A percentile compares a stretch with the other conserved stretches of the same genome.
These are phyloP conservation scores for Mesitornis unicolor DNA, from an alignment of 2,113 vertebrate species.

Conservation along the genomic window DNA sequence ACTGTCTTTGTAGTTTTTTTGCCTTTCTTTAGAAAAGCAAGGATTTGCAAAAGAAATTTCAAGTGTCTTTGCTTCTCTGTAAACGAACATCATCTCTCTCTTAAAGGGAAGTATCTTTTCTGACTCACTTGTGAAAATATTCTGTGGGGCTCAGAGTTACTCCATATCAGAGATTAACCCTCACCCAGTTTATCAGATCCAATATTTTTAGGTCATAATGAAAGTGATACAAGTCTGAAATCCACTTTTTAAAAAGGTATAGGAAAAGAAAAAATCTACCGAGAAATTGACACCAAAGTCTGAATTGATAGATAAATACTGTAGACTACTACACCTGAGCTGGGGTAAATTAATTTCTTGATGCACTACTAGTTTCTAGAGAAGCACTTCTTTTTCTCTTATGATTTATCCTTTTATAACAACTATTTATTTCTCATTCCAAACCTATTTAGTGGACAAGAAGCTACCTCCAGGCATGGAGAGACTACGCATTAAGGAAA, in stretches of 20 bases:
- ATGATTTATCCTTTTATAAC: neutral
- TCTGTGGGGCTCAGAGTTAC: neutral
- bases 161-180: neutral
- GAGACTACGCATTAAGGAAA: neutral
- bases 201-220: neutral
- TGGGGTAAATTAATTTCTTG: neutral
- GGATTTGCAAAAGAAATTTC: neutral
- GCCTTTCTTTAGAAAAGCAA: neutral
- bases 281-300: neutral
- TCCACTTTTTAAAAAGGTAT: neutral
- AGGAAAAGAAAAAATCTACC: neutral
- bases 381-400: neutral
- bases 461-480: neutral
- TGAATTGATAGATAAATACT: neutral
- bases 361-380: neutral
- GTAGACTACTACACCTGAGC: neutral
- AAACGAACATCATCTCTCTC: neutral
- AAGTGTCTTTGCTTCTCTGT: neutral
- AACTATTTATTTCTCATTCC: neutral
- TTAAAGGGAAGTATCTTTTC: neutral
- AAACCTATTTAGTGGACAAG: neutral
- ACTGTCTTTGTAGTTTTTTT: neutral
- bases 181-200: neutral
- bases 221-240: neutral
- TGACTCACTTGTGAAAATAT: too few species aligned